phyloP scores from a whole-genome alignment of 2,797 vertebrate genomes.

The Pipistrellus pipistrellus region DNA sequence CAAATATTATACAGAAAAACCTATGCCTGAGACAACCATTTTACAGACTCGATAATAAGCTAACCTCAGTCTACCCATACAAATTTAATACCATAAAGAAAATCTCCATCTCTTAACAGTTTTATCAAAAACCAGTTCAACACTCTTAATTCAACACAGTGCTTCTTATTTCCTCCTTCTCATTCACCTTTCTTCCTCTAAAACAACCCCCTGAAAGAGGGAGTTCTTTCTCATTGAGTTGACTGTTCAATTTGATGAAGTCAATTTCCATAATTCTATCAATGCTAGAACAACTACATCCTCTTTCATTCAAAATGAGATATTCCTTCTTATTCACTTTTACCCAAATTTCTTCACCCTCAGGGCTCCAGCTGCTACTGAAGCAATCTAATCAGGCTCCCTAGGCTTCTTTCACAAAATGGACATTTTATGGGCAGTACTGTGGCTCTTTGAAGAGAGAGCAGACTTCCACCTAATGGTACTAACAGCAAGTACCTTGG shows the following conservation, averaged over 20 bases:
- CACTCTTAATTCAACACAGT: neutral
- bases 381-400: neutral
- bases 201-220: neutral
- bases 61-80: neutral
- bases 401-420: neutral
- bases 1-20: neutral
- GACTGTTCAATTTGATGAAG: conserved; percentile 4
- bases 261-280: neutral
- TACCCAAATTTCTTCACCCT: neutral
- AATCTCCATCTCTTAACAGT: neutral
- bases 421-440: neutral
- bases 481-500: neutral
- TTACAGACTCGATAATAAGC: neutral
- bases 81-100: neutral
- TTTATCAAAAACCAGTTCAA: conserved; percentile 24
- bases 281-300: neutral
- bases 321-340: neutral
- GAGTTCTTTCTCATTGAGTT: neutral
- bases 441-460: neutral
- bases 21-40: neutral
- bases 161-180: neutral
- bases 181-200: neutral
- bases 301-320: conserved; percentile 25
- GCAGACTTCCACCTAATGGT: neutral
- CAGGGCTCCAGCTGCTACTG: neutral